Base-by-base conservation (phyloP, 2,888 invertebrate genomes). In the Lottia gigantea region DNA sequence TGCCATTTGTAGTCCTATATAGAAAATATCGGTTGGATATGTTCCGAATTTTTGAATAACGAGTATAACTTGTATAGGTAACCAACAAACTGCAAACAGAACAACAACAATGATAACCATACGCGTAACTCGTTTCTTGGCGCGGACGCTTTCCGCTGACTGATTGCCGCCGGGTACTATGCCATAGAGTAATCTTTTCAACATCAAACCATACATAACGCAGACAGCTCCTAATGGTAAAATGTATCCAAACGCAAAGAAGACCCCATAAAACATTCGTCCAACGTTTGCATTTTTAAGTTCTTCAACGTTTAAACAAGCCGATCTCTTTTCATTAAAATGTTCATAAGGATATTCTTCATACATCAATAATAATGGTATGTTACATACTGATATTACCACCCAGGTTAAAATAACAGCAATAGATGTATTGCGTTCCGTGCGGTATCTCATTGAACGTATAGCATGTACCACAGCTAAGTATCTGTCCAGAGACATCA, bases 401-500 rank as follows among this genome's bases (percentile, higher is more conserved):
- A 93, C 91, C 97, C 96, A 96, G 67, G 93, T 92, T 77, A 93
- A 91, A 62, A 91, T 91, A 77, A 95, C 95, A 25, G 95, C 95
- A 70, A 93, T 88, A 77, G 93, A 91, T 16, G 96, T 95, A 87
- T 95, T 95, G 74, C 91, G 91, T 85, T 95, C 94, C 2, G 95
- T 95, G 71, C 96, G 91, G 77, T 95, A 86, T 0, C 94, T 93
- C 92, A 95, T 95, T 66, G 95, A 95, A 0, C 93, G 92, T 78
- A 97, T 94, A 4, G 97, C 96, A 88, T 95, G 95, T 1, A 96
- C 96, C 2, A 97, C 97, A 46, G 97, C 97, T 88, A 97, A 91
- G 87, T 95, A 97, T 77, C 92, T 86, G 89, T 97, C 97, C 71
- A 96, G 89, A 8, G 95, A 95, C 96, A 97, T 97, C 76, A 97